These are phyloP conservation scores for Caenorhabditis inopinata DNA, from an alignment of 1,140 invertebrate species.

Conservation along the genomic window DNA sequence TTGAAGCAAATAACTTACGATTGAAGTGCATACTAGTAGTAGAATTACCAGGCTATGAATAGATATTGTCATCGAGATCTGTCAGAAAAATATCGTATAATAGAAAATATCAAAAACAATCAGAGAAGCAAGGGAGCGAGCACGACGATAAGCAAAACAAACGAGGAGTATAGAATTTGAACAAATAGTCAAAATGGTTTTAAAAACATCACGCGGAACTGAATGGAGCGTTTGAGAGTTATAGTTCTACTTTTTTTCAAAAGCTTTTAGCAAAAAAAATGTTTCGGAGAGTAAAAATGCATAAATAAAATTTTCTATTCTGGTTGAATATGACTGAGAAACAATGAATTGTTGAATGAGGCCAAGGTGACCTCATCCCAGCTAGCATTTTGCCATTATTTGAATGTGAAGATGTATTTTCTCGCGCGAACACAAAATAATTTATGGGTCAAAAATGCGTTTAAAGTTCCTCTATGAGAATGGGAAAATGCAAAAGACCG, in stretches of 20 bases:
- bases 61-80: constrained; percentile 14
- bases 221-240: no score
- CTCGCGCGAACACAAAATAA: neutral
- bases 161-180: no score
- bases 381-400: neutral
- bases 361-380: neutral
- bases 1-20: neutral
- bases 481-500: no score
- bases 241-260: no score
- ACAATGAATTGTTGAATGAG: neutral
- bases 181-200: no score
- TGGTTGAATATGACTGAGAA: no score
- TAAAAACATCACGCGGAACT: no score
- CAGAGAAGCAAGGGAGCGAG: neutral
- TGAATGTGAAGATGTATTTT: neutral
- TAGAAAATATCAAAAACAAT: neutral
- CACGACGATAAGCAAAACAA: neutral
- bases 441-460: neutral
- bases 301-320: no score
- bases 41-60: neutral
- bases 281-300: no score
- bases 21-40: neutral
- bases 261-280: no score
- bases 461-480: no score
- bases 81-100: neutral